Conservation (phyloP, 2,888 invertebrate genomes). For the Disparrhopalites patrizii region DNA sequence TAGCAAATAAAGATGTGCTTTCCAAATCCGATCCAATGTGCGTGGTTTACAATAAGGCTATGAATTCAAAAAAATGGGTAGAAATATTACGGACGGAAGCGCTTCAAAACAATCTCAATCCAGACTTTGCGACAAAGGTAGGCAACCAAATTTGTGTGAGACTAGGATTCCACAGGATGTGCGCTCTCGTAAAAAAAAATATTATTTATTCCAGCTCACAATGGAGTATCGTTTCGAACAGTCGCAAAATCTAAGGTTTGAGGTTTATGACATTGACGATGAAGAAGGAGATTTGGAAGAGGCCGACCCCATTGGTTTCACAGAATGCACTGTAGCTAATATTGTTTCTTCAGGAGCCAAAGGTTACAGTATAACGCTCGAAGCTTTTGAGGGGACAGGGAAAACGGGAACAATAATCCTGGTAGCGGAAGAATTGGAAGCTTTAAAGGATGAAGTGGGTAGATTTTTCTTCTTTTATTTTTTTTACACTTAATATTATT, state of each 20-base stretch:
- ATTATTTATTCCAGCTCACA: constrained; percentile 22
- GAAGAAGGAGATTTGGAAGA: constrained; percentile 49
- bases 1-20: constrained; percentile 55
- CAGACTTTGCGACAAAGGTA: constrained; percentile 58
- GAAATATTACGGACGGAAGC: constrained; percentile 54
- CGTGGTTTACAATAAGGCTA: constrained; percentile 52
- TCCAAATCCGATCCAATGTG: constrained; percentile 60
- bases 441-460: constrained; percentile 46
- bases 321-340: constrained; percentile 53
- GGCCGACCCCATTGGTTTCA: constrained; percentile 56
- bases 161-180: no score
- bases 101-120: constrained; percentile 54
- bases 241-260: constrained; percentile 57
- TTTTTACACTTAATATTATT: no score
- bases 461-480: no score
- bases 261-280: constrained; percentile 53
- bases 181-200: background rate
- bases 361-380: constrained; percentile 32
- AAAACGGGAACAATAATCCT: constrained; percentile 45
- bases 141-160: background rate
- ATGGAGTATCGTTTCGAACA: constrained; percentile 58
- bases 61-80: constrained; percentile 51
- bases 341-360: constrained; percentile 43
- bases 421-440: constrained; percentile 46
- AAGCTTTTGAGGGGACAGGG: constrained; percentile 21